Conservation (phyloP, 2,888 invertebrate genomes). For the Lutraria lutraria region DNA sequence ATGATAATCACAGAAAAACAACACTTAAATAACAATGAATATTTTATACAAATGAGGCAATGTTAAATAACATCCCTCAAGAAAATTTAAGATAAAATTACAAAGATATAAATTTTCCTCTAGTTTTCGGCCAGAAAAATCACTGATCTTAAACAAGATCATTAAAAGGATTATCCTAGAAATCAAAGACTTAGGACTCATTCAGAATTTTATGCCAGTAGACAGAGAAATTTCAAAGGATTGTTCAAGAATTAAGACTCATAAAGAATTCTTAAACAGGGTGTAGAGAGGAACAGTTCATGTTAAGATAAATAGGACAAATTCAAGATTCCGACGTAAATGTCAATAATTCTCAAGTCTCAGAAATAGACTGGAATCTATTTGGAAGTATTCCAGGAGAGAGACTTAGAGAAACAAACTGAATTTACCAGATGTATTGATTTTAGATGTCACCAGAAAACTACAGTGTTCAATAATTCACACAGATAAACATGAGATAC, state of each 20-base stretch:
- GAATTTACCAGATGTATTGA: background rate
- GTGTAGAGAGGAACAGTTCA: background rate
- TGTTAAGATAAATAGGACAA: background rate
- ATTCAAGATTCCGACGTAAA: background rate
- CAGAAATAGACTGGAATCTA: background rate
- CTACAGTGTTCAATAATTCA: slow-evolving; percentile 26
- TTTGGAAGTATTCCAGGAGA: slow-evolving; percentile 14
- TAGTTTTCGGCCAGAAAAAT: too few relatives aligned
- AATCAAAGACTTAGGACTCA: too few relatives aligned
- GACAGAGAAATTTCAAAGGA: background rate
- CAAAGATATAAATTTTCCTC: too few relatives aligned
- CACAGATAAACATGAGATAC: background rate
- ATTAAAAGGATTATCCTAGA: too few relatives aligned
- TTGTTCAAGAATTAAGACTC: background rate
- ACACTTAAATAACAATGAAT: too few relatives aligned
- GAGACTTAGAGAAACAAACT: background rate
- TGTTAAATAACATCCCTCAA: too few relatives aligned
- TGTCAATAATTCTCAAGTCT: background rate
- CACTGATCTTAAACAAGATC: too few relatives aligned
- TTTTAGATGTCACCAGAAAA: slow-evolving; percentile 17
- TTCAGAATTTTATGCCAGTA: too few relatives aligned
- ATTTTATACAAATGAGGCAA: too few relatives aligned
- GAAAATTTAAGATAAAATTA: too few relatives aligned
- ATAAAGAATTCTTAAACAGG: background rate
- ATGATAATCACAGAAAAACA: too few relatives aligned